Evolutionary conservation across 1,140 invertebrate species (phyloP).

Genomic region (Hyles vespertilio): DNA sequence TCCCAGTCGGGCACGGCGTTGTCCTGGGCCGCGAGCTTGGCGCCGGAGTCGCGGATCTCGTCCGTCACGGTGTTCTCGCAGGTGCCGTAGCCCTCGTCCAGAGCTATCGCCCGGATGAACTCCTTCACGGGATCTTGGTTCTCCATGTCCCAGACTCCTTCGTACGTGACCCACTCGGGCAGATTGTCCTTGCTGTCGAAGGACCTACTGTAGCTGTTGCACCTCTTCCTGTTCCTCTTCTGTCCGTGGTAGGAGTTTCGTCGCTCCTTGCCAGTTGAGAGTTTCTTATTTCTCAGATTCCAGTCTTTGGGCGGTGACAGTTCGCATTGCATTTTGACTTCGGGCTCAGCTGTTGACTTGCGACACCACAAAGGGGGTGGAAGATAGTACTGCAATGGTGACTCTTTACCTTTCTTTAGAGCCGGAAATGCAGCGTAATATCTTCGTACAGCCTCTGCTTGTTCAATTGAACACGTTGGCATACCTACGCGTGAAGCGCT

Average conservation of each 20-base stretch:
- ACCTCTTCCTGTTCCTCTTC: constrained; percentile 56
- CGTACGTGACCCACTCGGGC: constrained; percentile 72
- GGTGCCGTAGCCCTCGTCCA: constrained; percentile 72
- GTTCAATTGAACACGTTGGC: constrained; percentile 66
- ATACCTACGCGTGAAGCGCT: constrained; percentile 55
- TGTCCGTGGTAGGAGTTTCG: constrained; percentile 68
- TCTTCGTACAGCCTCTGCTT: constrained; percentile 71
- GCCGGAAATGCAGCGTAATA: constrained; percentile 76
- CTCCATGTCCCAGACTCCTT: constrained; percentile 73
- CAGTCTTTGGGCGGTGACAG: constrained; percentile 60
- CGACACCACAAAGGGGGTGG: constrained; percentile 69
- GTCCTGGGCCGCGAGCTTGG: constrained; percentile 42
- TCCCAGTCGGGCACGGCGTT: constrained; percentile 65
- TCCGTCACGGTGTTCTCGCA: constrained; percentile 71
- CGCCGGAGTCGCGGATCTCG: constrained; percentile 50
- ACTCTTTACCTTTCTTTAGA: constrained; percentile 67
- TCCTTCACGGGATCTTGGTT: constrained; percentile 70
- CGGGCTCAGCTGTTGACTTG: constrained; percentile 39
- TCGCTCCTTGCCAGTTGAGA: constrained; percentile 54
- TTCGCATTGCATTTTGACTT: constrained; percentile 67
- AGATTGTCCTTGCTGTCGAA: constrained; percentile 64
- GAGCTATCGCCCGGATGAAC: constrained; percentile 64
- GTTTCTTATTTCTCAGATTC: constrained; percentile 58
- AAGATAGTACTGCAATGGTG: constrained; percentile 63
- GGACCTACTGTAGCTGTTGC: constrained; percentile 63